A percentile compares a stretch with the other conserved stretches of the same genome.
phyloP scores from a whole-genome alignment of 1,140 invertebrate species.

The Platyscapa corneri region DNA sequence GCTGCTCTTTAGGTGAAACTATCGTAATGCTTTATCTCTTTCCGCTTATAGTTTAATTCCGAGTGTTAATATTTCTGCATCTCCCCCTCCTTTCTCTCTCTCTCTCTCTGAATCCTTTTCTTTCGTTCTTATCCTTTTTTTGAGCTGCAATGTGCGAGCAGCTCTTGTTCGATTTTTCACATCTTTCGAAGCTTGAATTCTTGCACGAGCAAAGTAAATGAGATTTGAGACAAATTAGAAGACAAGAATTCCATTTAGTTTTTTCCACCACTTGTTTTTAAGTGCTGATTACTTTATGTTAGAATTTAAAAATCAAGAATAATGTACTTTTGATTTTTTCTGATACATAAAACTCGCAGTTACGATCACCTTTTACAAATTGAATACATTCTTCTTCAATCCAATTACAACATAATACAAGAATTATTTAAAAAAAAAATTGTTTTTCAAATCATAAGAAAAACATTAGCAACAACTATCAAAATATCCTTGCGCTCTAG shows the following conservation, averaged over 20 bases:
- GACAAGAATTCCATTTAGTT: not conserved
- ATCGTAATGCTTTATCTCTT: not conserved
- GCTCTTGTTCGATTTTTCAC: not conserved
- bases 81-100: too few species aligned
- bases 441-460: too few species aligned
- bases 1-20: not conserved
- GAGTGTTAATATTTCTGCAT: not conserved
- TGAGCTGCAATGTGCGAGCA: not conserved
- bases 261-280: not conserved
- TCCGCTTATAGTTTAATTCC: slow-evolving; percentile 6
- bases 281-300: not conserved
- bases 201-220: not conserved
- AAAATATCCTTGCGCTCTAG: too few species aligned
- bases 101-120: not conserved
- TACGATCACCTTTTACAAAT: too few species aligned
- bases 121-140: not conserved
- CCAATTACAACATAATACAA: too few species aligned
- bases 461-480: too few species aligned
- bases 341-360: not conserved
- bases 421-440: too few species aligned
- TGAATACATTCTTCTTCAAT: too few species aligned
- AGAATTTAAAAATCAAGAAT: not conserved
- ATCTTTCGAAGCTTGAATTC: not conserved
- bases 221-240: not conserved
- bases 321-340: not conserved